phyloP scores from a whole-genome alignment of 2,113 vertebrate species.

The Lutjanus erythropterus region DNA sequence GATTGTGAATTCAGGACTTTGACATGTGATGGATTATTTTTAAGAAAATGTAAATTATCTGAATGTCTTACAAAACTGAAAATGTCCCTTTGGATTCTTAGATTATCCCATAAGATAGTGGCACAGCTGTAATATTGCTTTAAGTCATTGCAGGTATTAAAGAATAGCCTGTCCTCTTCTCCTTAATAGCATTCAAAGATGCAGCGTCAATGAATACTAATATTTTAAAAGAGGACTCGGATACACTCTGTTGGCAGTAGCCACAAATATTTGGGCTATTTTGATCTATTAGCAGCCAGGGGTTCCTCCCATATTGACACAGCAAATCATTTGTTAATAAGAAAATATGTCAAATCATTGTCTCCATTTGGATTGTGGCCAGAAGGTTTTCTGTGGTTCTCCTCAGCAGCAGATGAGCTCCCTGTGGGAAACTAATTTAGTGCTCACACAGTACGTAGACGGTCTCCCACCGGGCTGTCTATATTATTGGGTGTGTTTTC shows the following conservation, averaged over 20 bases:
- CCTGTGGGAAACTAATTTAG: slow-evolving; percentile 70
- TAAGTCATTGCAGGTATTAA: not conserved
- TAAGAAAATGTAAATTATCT: too few species aligned
- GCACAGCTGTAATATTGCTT: not conserved
- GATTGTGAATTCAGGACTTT: not conserved
- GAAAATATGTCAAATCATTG: slow-evolving; percentile 42
- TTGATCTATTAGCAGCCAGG: not conserved
- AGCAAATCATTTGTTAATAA: slow-evolving; percentile 30
- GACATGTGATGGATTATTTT: not conserved
- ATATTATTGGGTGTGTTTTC: slow-evolving; percentile 45
- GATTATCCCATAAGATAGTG: too few species aligned
- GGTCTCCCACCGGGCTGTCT: slow-evolving; percentile 48
- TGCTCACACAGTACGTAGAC: slow-evolving; percentile 28
- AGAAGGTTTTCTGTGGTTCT: slow-evolving; percentile 45
- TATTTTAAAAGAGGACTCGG: not conserved
- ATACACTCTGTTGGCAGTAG: not conserved
- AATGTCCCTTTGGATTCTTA: not conserved
- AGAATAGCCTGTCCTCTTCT: not conserved
- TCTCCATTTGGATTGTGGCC: slow-evolving; percentile 47
- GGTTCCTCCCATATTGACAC: not conserved
- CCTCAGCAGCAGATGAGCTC: slow-evolving; percentile 65
- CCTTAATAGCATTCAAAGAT: slow-evolving; percentile 2
- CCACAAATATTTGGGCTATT: not conserved
- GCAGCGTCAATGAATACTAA: not conserved
- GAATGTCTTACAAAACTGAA: not conserved